These are phyloP conservation scores for Hemicordylus capensis DNA, from an alignment of 2,113 vertebrate genomes.

Conservation along the genomic window DNA sequence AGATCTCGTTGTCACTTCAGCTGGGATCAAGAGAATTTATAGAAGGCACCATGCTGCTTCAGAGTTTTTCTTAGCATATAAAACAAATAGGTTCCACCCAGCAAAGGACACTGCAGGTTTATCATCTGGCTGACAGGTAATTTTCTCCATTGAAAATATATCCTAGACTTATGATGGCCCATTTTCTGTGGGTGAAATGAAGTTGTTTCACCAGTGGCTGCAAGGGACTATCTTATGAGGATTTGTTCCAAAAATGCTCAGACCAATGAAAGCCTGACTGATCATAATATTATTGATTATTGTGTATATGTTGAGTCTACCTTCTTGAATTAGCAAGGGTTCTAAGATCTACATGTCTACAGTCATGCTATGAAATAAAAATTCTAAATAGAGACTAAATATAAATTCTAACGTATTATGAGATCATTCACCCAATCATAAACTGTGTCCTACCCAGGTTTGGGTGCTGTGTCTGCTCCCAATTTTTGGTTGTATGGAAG, in stretches of 20 bases:
- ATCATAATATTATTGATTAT: not conserved
- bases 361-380: too few relatives aligned
- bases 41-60: slow-evolving; percentile 12
- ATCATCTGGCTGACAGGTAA: slow-evolving; percentile 70
- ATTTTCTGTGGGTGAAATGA: slow-evolving; percentile 43
- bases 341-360: not conserved
- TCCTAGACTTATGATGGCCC: not conserved
- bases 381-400: too few relatives aligned
- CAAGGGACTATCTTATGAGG: not conserved
- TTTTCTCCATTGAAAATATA: slow-evolving; percentile 52
- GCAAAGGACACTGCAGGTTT: slow-evolving; percentile 40
- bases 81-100: slow-evolving; percentile 62
- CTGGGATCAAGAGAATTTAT: slow-evolving; percentile 30
- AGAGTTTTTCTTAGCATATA: slow-evolving; percentile 50
- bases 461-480: too few relatives aligned
- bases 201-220: slow-evolving; percentile 56
- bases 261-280: slow-evolving; percentile 8
- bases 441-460: too few relatives aligned
- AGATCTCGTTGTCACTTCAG: slow-evolving; percentile 18
- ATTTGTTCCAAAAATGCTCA: slow-evolving; percentile 12
- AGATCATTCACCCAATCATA: too few relatives aligned
- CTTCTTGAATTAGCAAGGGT: not conserved
- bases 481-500: too few relatives aligned
- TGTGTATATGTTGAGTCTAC: not conserved
- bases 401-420: not conserved